phyloP scores from a whole-genome alignment of 2,888 invertebrate genomes.

The Plagodis dolabraria region DNA sequence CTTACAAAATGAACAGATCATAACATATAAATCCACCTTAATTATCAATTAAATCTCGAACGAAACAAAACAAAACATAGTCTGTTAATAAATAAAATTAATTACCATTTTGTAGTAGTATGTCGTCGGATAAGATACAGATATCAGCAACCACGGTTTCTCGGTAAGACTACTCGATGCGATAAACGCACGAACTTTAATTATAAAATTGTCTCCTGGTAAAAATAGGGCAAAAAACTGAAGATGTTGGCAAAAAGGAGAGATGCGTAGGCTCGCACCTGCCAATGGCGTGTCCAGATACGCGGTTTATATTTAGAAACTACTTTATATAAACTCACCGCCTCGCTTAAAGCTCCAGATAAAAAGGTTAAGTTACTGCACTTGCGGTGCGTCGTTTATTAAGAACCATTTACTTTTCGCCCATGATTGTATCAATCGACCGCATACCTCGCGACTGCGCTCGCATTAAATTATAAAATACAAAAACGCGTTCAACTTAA shows the following conservation, averaged over 20 bases:
- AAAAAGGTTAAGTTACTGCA: conserved; percentile 75
- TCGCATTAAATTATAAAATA: conserved; percentile 50
- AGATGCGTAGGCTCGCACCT: conserved; percentile 76
- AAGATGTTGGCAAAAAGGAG: conserved; percentile 63
- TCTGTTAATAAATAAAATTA: conserved; percentile 52
- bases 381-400: conserved; percentile 75
- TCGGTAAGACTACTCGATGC: conserved; percentile 55
- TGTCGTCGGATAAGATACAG: conserved; percentile 55
- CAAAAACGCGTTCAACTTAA: conserved; percentile 43
- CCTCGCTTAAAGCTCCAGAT: conserved; percentile 75
- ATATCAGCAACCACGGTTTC: conserved; percentile 65
- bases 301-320: conserved; percentile 82
- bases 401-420: conserved; percentile 78
- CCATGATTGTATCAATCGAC: conserved; percentile 77
- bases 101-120: conserved; percentile 57
- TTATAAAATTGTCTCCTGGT: conserved; percentile 77
- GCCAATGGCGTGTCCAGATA: conserved; percentile 82
- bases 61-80: conserved; percentile 8
- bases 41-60: conserved; percentile 17
- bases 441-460: conserved; percentile 53
- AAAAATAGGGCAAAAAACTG: conserved; percentile 62
- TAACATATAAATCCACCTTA: not conserved
- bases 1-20: too few species aligned
- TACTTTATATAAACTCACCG: conserved; percentile 82
- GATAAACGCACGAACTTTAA: conserved; percentile 73